A percentile compares a stretch with the other conserved stretches of the same genome.
These are phyloP conservation scores for Melanostoma scalare DNA, from an alignment of 2,888 invertebrate species.

Conservation along the genomic window DNA sequence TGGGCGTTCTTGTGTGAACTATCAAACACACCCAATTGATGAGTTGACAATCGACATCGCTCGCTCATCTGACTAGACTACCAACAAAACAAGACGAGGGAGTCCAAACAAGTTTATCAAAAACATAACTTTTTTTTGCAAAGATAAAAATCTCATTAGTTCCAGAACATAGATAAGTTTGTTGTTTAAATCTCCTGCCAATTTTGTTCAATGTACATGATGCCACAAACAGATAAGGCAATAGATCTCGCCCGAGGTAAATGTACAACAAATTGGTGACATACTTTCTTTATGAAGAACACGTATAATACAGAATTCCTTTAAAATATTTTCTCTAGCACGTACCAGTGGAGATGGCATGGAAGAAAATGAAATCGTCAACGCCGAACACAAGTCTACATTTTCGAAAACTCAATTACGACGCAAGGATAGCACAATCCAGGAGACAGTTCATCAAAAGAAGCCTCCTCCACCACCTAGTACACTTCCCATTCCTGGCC, in stretches of 20 bases:
- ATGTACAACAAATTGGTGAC: background rate
- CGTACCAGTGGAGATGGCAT: constrained; percentile 91
- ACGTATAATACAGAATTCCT: background rate
- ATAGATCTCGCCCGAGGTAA: constrained; percentile 53
- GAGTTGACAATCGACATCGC: no score
- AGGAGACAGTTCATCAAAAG: constrained; percentile 75
- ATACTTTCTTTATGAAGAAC: background rate
- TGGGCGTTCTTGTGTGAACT: no score
- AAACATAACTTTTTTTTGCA: no score
- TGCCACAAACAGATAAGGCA: constrained; percentile 29
- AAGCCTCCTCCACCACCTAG: constrained; percentile 63
- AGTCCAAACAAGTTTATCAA: no score
- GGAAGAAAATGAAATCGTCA: constrained; percentile 83
- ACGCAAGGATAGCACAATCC: constrained; percentile 76
- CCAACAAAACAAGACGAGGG: no score
- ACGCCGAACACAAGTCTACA: constrained; percentile 77
- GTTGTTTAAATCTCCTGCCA: no score
- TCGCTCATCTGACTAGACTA: no score
- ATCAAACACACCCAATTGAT: no score
- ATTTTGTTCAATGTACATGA: background rate
- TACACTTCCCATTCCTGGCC: constrained; percentile 76
- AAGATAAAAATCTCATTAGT: no score
- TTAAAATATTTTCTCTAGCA: constrained; percentile 57
- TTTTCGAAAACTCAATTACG: constrained; percentile 73
- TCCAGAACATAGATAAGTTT: no score